These are phyloP conservation scores for Drosophila ustulata DNA, from an alignment of 2,888 invertebrate genomes.

Conservation along the genomic window DNA sequence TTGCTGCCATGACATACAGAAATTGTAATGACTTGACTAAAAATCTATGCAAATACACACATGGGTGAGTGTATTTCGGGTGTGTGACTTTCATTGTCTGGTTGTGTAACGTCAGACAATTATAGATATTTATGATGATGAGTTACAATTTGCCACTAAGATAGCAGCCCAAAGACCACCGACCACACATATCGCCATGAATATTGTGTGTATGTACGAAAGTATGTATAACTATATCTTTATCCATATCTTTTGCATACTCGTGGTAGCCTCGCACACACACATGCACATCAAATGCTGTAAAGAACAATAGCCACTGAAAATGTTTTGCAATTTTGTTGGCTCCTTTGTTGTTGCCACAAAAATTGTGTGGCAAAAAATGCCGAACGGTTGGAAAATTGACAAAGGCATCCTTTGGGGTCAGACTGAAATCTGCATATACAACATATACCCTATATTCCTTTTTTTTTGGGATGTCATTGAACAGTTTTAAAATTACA, in stretches of 20 bases:
- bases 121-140: slow-evolving; percentile 71
- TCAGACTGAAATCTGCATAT: not conserved
- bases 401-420: slow-evolving; percentile 51
- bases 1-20: slow-evolving; percentile 60
- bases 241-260: not conserved
- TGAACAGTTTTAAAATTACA: too few species aligned
- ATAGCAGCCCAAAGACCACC: slow-evolving; percentile 12
- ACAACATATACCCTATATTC: not conserved
- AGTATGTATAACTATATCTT: not conserved
- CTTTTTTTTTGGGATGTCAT: not conserved
- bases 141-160: slow-evolving; percentile 52
- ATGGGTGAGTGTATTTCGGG: slow-evolving; percentile 4
- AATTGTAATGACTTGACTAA: slow-evolving; percentile 65
- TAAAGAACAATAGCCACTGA: slow-evolving; percentile 45
- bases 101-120: slow-evolving; percentile 59
- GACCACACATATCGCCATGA: slow-evolving; percentile 37
- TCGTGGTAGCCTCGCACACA: slow-evolving; percentile 14
- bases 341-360: slow-evolving; percentile 47
- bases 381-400: slow-evolving; percentile 38
- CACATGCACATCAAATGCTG: slow-evolving; percentile 35
- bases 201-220: slow-evolving; percentile 3
- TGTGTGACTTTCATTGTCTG: slow-evolving; percentile 61
- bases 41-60: slow-evolving; percentile 59
- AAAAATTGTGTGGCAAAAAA: slow-evolving; percentile 24
- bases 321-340: slow-evolving; percentile 39